Evolutionary conservation across 2,113 vertebrate genomes (phyloP), one percentile per base, ranked within the genome.

Genomic region (Theristicus caerulescens): DNA sequence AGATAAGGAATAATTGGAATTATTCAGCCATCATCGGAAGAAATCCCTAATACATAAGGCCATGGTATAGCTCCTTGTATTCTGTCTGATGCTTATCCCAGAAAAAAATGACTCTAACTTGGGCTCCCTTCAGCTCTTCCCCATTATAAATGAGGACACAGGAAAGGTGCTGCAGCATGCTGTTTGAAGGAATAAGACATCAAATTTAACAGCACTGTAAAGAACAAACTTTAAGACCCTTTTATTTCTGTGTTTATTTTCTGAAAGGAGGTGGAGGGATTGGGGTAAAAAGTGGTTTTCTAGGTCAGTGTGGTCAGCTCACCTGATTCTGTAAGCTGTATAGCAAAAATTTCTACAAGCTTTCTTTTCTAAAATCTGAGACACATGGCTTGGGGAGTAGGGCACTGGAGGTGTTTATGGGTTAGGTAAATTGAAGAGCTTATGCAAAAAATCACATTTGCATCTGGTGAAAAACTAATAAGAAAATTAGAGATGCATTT

Each of bases 1-100:
- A 92, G 79, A 83, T 71, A 78, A 85, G 36, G 40, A 94, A 90
- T 86, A 88, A 77, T 57, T 95, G 36, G 40, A 83, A 83, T 83
- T 90, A 80, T 80, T 88, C 58, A 94, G 44, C 32, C 52, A 36
- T 57, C 44, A 80, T 36, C 4, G 9, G 49, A 81, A 93, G 58
- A 36, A 94, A 83, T 54, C 19, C 27, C 54, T 82, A 65, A 79
- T 24, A 88, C 12, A 57, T 51, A 85, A 83, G n/a, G 61, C 40
- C 13, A 12, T 16, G 12, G 14, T 51, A 40, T 47, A 76, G 38
- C 80, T 93, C 55, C 77, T 44, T 47, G 38, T 47, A 47, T 70
- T 76, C 44, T 52, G 31, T 16, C 31, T 91, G 46, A 73, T 85
- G n/a, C 7, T 61, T 93, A 87, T 85, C 62, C 52, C 42, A 82